Evolutionary conservation across 2,797 vertebrate genomes (phyloP).

Genomic region (Thamnophis elegans): DNA sequence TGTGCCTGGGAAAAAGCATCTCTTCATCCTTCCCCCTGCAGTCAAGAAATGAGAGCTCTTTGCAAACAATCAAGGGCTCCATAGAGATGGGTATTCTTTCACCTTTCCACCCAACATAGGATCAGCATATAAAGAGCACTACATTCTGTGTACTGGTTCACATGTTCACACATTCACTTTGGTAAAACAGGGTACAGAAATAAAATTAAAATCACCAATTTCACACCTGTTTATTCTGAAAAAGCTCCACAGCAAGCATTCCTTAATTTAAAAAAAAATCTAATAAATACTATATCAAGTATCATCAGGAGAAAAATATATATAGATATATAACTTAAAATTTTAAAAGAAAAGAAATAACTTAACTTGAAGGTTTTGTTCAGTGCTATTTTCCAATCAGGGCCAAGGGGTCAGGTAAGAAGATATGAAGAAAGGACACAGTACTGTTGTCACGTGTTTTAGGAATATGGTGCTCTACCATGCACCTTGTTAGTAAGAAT

Average conservation of each 20-base stretch:
- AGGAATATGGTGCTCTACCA: constrained; percentile 65
- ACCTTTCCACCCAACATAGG: background rate
- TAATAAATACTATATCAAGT: constrained; percentile 76
- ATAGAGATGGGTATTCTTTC: background rate
- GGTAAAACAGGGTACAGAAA: constrained; percentile 55
- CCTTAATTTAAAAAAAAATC: constrained; percentile 51
- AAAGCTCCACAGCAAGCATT: constrained; percentile 70
- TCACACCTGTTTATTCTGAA: constrained; percentile 59
- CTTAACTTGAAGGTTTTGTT: constrained; percentile 70
- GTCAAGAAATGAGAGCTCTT: background rate
- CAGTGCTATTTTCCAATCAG: constrained; percentile 66
- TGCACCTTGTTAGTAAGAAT: constrained; percentile 66
- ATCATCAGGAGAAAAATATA: constrained; percentile 69
- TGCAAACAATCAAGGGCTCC: constrained; percentile 27
- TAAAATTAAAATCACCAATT: constrained; percentile 62
- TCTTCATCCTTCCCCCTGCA: background rate
- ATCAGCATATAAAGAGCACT: constrained; percentile 34
- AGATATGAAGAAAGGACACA: constrained; percentile 60
- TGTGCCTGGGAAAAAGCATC: background rate
- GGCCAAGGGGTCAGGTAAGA: constrained; percentile 50
- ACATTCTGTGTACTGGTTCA: constrained; percentile 56
- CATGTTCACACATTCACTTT: constrained; percentile 40
- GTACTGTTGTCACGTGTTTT: constrained; percentile 66
- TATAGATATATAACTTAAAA: constrained; percentile 58
- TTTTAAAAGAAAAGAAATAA: constrained; percentile 66